Evolutionary conservation across 2,113 vertebrate species (phyloP).

Genomic region (Hiodon tergisus): DNA sequence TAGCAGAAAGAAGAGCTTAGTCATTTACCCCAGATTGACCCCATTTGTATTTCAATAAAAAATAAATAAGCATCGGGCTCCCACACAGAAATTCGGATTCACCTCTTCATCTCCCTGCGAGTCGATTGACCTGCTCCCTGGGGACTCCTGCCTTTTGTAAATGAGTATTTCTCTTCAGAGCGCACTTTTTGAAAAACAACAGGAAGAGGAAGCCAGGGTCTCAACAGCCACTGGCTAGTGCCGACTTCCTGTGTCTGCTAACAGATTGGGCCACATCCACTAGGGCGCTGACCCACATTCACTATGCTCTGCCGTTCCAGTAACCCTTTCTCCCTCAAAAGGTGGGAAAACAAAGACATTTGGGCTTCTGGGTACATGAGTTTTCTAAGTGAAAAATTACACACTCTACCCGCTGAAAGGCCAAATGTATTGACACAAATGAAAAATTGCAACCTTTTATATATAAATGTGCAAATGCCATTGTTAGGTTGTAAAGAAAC

Average conservation of each 20-base stretch:
- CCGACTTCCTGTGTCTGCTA: conserved; percentile 16
- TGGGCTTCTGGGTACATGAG: no score
- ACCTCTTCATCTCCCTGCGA: not conserved
- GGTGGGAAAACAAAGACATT: no score
- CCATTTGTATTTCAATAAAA: not conserved
- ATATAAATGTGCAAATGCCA: not conserved
- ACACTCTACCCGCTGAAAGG: not conserved
- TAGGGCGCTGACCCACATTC: conserved; percentile 3
- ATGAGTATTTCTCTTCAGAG: not conserved
- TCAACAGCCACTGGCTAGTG: not conserved
- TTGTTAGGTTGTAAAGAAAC: not conserved
- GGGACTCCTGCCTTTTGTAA: not conserved
- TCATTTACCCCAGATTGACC: no score
- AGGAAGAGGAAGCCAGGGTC: conserved; percentile 13
- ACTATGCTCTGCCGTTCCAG: not conserved
- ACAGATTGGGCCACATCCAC: not conserved
- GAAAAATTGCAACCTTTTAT: not conserved
- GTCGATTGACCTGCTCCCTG: not conserved
- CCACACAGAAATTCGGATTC: not conserved
- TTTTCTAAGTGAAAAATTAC: not conserved
- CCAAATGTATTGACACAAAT: not conserved
- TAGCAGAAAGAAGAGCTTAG: no score
- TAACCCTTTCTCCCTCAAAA: not conserved
- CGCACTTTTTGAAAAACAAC: conserved; percentile 12
- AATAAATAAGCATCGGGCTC: not conserved